phyloP scores from a whole-genome alignment of 2,113 vertebrate genomes.

The Gavialis gangeticus region DNA sequence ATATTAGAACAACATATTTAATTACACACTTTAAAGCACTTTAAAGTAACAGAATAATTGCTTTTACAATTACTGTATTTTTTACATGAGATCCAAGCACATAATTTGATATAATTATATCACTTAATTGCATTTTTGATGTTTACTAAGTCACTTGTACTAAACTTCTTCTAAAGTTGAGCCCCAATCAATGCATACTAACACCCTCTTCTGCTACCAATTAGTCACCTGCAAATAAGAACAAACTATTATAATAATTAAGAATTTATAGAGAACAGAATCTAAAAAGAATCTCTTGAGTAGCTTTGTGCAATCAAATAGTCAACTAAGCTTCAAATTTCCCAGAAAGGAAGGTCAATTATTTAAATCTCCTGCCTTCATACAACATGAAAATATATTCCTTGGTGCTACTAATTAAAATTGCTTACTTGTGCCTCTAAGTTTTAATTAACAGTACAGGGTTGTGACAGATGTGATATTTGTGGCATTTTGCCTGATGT shows the following conservation, averaged over 20 bases:
- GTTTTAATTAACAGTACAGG: slow-evolving; percentile 57
- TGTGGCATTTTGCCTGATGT: slow-evolving; percentile 38
- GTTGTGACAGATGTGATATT: slow-evolving; percentile 44
- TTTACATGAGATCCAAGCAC: not conserved
- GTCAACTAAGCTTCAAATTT: slow-evolving; percentile 37
- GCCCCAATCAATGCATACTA: not conserved
- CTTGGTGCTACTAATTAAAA: slow-evolving; percentile 52
- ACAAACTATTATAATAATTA: slow-evolving; percentile 28
- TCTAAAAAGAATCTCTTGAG: not conserved
- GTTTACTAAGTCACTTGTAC: not conserved
- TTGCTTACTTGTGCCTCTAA: slow-evolving; percentile 45
- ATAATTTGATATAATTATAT: not conserved
- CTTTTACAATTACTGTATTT: not conserved
- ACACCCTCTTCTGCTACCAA: not conserved
- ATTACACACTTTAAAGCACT: not conserved
- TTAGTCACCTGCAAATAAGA: slow-evolving; percentile 27
- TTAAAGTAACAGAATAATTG: not conserved
- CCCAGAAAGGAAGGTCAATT: slow-evolving; percentile 53
- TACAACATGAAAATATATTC: slow-evolving; percentile 36
- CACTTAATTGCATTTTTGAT: not conserved
- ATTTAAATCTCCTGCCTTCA: slow-evolving; percentile 50
- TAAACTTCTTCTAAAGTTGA: not conserved
- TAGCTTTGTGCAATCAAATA: slow-evolving; percentile 19
- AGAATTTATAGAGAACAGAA: not conserved
- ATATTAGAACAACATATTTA: not conserved